Conservation (phyloP, 2,888 invertebrate genomes). For the Parnassius apollo region DNA sequence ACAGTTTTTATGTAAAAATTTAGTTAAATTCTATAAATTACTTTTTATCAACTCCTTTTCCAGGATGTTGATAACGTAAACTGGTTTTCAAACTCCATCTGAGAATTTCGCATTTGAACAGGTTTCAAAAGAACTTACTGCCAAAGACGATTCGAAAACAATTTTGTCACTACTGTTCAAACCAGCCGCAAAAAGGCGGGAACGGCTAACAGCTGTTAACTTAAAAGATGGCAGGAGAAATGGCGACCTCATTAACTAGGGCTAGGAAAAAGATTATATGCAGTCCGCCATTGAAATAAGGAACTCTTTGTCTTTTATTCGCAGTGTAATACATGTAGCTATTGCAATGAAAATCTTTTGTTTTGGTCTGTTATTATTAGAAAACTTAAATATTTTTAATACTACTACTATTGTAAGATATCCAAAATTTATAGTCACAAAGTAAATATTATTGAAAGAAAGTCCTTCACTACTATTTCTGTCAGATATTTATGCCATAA, state of each 20-base stretch:
- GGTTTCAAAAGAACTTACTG: slow-evolving; percentile 10
- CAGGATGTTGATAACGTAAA: slow-evolving; percentile 5
- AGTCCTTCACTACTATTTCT: background rate
- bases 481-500: background rate
- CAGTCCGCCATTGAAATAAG: slow-evolving; percentile 3
- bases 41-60: background rate
- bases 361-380: background rate
- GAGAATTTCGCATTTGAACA: slow-evolving; percentile 12
- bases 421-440: too few species aligned
- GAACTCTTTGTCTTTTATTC: slow-evolving; percentile 11
- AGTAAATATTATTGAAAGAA: too few species aligned
- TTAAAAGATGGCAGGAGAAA: slow-evolving; percentile 22
- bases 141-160: slow-evolving; percentile 12
- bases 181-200: slow-evolving; percentile 28
- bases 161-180: slow-evolving; percentile 15
- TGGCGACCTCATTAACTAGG: slow-evolving; percentile 22
- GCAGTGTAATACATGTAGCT: slow-evolving; percentile 4
- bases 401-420: background rate
- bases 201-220: slow-evolving; percentile 29
- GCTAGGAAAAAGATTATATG: slow-evolving; percentile 17
- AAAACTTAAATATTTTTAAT: background rate
- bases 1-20: background rate
- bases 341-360: background rate
- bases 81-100: slow-evolving; percentile 12
- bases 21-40: slow-evolving; percentile 1